Evolutionary conservation across 2,113 vertebrate species (phyloP).

Genomic region (Elanoides forficatus): DNA sequence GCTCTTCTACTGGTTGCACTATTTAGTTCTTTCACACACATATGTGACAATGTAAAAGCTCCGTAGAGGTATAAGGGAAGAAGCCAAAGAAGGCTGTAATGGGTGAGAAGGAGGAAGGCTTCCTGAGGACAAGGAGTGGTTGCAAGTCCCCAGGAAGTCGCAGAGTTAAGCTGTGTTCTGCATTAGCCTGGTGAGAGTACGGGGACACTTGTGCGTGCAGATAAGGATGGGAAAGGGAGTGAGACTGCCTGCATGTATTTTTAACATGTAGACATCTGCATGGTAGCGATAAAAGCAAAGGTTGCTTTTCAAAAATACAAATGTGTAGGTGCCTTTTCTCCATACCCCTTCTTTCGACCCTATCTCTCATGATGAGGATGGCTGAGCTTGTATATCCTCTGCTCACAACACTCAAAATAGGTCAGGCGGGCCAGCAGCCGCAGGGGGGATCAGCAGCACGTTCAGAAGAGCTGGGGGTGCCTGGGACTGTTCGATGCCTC

Average conservation of each 20-base stretch:
- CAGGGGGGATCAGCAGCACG: fast-evolving
- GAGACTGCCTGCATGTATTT: background rate
- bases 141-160: background rate
- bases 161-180: background rate
- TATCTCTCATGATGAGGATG: fast-evolving
- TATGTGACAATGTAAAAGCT: background rate
- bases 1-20: background rate
- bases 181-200: background rate
- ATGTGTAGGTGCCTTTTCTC: background rate
- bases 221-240: background rate
- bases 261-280: background rate
- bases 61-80: background rate
- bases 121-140: background rate
- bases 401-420: background rate
- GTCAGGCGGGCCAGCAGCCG: background rate
- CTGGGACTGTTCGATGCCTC: background rate
- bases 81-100: background rate
- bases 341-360: background rate
- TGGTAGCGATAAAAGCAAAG: background rate
- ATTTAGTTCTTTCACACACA: fast-evolving
- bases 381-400: background rate
- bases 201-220: background rate
- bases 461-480: background rate
- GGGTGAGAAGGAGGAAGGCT: fast-evolving
- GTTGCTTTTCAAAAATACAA: background rate